phyloP scores from a whole-genome alignment of 2,888 invertebrate genomes.

The Myopa testacea region DNA sequence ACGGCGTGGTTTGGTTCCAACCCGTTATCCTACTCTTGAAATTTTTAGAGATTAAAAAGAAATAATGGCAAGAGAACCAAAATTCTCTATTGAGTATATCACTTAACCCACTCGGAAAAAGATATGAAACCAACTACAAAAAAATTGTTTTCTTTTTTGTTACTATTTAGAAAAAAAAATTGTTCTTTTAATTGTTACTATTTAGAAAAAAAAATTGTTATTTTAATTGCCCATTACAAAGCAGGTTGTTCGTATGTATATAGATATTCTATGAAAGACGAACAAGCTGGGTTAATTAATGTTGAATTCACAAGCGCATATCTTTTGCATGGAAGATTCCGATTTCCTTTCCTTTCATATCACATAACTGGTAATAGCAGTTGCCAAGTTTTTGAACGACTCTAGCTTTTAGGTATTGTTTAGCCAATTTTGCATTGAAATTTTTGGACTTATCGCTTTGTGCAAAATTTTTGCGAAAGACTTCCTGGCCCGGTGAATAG shows the following conservation, averaged over 20 bases:
- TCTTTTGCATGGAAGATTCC: conserved; percentile 32
- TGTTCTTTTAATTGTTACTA: too few relatives aligned
- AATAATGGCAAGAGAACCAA: too few relatives aligned
- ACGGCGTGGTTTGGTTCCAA: too few relatives aligned
- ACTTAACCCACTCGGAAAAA: too few relatives aligned
- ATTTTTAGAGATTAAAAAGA: too few relatives aligned
- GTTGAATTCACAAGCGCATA: background rate
- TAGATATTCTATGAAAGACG: background rate
- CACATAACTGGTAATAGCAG: conserved; percentile 25
- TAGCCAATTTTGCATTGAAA: conserved; percentile 34
- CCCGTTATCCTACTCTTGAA: too few relatives aligned
- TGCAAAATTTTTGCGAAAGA: conserved; percentile 29
- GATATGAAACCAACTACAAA: too few relatives aligned
- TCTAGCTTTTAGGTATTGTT: conserved; percentile 30
- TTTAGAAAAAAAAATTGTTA: too few relatives aligned
- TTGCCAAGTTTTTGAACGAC: conserved; percentile 13
- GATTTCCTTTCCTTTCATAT: conserved; percentile 25
- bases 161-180: too few relatives aligned
- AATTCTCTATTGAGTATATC: too few relatives aligned
- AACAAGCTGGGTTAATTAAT: background rate
- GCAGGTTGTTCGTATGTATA: background rate
- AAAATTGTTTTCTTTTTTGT: too few relatives aligned
- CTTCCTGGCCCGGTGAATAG: conserved; percentile 21
- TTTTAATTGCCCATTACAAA: too few relatives aligned
- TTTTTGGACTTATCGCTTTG: conserved; percentile 20